Percentiles rank a stretch among this genome's conserved stretches.
phyloP scores from a whole-genome alignment of 2,797 vertebrate species.

The Notoglanidium macrostoma region DNA sequence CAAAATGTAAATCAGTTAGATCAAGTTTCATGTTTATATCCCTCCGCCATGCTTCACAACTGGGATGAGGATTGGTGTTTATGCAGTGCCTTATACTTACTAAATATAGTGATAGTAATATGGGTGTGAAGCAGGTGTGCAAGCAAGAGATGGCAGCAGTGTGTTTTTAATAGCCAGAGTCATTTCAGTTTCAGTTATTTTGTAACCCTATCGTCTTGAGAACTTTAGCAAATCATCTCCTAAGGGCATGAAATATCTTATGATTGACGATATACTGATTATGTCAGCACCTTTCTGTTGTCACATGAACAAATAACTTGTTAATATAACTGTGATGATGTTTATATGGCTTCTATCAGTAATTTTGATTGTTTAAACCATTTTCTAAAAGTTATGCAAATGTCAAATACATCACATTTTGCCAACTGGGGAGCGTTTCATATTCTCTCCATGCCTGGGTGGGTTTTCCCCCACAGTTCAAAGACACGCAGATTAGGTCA shows the following conservation, averaged over 20 bases:
- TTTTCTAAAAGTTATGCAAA: background rate
- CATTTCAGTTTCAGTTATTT: background rate
- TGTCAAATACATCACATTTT: background rate
- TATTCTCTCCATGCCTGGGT: too few relatives aligned
- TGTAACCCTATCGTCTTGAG: background rate
- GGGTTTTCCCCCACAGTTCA: too few relatives aligned
- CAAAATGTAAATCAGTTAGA: background rate
- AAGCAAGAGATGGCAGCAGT: slow-evolving; percentile 1
- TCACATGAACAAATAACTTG: background rate
- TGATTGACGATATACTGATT: background rate
- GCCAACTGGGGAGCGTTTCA: too few relatives aligned
- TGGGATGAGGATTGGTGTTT: background rate
- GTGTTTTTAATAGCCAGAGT: background rate
- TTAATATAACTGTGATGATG: background rate
- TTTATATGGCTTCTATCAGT: background rate
- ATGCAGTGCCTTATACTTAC: background rate
- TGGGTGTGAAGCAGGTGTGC: background rate
- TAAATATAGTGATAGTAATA: background rate
- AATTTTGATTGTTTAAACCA: background rate
- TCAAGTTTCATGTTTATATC: background rate
- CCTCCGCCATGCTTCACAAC: background rate
- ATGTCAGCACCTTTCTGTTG: background rate
- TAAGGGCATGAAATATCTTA: background rate
- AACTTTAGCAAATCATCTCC: background rate
- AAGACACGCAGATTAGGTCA: too few relatives aligned